phyloP scores from a whole-genome alignment of 2,888 invertebrate species.

The Melieria picta region DNA sequence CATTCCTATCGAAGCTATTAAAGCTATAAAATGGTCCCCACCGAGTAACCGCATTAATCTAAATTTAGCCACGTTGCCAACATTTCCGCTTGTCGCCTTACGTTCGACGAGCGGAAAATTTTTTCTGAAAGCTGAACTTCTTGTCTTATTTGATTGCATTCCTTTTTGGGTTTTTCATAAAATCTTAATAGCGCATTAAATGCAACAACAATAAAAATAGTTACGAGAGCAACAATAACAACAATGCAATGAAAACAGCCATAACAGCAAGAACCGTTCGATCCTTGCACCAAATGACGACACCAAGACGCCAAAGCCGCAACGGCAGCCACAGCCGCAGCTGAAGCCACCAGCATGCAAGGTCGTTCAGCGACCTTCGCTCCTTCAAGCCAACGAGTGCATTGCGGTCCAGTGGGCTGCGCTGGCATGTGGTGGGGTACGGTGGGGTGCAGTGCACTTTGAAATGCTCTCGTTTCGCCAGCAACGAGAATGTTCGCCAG shows the following conservation, averaged over 20 bases:
- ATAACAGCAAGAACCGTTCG: too few relatives aligned
- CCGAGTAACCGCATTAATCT: conserved; percentile 16
- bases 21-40: background rate
- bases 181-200: conserved; percentile 27
- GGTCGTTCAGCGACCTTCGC: conserved; percentile 62
- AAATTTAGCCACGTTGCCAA: conserved; percentile 16
- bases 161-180: background rate
- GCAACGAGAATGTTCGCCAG: background rate
- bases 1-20: too few relatives aligned
- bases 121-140: background rate
- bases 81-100: background rate
- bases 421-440: background rate
- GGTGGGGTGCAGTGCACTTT: conserved; percentile 14
- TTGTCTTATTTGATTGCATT: conserved; percentile 10
- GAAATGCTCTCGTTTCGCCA: conserved; percentile 33
- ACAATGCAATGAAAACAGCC: too few relatives aligned
- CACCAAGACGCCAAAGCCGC: conserved; percentile 51
- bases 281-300: conserved; percentile 36
- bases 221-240: conserved; percentile 35
- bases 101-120: conserved; percentile 25
- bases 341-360: conserved; percentile 55
- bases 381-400: conserved; percentile 13
- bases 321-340: conserved; percentile 12
- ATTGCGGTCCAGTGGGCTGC: background rate
- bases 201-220: conserved; percentile 21